Evolutionary conservation across 2,113 vertebrate genomes (phyloP).

Genomic region (Chitala chitala): DNA sequence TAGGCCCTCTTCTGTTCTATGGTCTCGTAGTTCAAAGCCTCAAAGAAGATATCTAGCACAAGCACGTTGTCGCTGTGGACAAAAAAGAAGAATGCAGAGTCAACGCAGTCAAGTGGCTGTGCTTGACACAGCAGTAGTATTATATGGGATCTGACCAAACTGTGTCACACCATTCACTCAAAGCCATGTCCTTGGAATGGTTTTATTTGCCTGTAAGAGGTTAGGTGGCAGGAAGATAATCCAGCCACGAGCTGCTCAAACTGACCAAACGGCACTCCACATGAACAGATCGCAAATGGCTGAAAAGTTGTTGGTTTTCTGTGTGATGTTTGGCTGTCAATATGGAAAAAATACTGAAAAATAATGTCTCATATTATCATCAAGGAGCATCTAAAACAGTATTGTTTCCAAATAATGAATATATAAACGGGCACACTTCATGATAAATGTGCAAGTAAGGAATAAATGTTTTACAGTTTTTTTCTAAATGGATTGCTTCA

Average conservation of each 20-base stretch:
- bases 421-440: too few relatives aligned
- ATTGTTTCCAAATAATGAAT: not conserved
- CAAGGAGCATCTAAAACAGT: not conserved
- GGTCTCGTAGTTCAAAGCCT: slow-evolving; percentile 75
- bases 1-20: slow-evolving; percentile 98
- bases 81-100: slow-evolving; percentile 8
- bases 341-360: not conserved
- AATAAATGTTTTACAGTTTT: not conserved
- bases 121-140: too few relatives aligned
- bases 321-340: not conserved
- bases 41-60: slow-evolving; percentile 77
- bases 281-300: too few relatives aligned
- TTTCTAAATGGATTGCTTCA: not conserved
- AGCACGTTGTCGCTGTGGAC: slow-evolving; percentile 85
- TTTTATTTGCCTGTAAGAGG: too few relatives aligned
- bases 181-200: too few relatives aligned
- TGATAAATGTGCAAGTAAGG: not conserved
- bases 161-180: too few relatives aligned
- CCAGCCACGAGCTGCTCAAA: too few relatives aligned
- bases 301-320: not conserved
- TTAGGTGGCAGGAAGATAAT: too few relatives aligned
- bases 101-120: too few relatives aligned
- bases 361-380: not conserved
- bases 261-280: too few relatives aligned
- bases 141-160: too few relatives aligned